Evolutionary conservation across 2,113 vertebrate species (phyloP).

Genomic region (Centropus bengalensis): DNA sequence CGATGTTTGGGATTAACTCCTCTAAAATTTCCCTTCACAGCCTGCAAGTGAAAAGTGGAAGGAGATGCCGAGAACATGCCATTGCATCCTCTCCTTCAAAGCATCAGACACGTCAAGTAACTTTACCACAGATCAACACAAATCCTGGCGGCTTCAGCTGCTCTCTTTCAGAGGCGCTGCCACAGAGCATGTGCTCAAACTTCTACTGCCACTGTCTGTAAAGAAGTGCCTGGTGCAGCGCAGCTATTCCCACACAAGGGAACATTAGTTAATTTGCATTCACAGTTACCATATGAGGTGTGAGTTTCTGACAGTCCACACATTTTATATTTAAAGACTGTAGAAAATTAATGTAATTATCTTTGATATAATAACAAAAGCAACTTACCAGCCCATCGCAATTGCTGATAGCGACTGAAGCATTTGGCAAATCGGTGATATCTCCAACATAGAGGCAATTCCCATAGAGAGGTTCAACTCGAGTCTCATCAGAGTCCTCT

Average conservation of each 20-base stretch:
- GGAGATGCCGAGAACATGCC: neutral
- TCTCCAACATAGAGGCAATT: slow-evolving; percentile 94
- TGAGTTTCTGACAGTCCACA: slow-evolving; percentile 66
- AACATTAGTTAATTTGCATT: slow-evolving; percentile 70
- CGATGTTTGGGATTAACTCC: neutral
- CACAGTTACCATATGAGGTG: slow-evolving; percentile 65
- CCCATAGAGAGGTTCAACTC: slow-evolving; percentile 84
- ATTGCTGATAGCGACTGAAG: slow-evolving; percentile 96
- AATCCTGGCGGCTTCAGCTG: neutral
- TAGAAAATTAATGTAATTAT: slow-evolving; percentile 46
- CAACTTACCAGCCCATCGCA: slow-evolving; percentile 96
- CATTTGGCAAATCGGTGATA: slow-evolving; percentile 86
- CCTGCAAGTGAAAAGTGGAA: neutral
- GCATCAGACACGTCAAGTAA: neutral
- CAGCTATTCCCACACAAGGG: slow-evolving; percentile 60
- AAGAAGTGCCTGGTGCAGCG: slow-evolving; percentile 13
- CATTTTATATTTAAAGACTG: slow-evolving; percentile 59
- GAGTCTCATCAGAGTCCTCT: slow-evolving; percentile 83
- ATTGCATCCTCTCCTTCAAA: neutral
- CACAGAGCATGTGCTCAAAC: slow-evolving; percentile 42
- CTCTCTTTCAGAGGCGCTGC: slow-evolving; percentile 5
- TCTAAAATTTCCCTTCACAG: neutral
- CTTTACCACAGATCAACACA: neutral
- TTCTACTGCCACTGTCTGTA: slow-evolving; percentile 44
- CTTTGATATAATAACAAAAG: slow-evolving; percentile 32